Base-by-base conservation (phyloP, 2,797 vertebrate species). In the Cossypha dichroa region DNA sequence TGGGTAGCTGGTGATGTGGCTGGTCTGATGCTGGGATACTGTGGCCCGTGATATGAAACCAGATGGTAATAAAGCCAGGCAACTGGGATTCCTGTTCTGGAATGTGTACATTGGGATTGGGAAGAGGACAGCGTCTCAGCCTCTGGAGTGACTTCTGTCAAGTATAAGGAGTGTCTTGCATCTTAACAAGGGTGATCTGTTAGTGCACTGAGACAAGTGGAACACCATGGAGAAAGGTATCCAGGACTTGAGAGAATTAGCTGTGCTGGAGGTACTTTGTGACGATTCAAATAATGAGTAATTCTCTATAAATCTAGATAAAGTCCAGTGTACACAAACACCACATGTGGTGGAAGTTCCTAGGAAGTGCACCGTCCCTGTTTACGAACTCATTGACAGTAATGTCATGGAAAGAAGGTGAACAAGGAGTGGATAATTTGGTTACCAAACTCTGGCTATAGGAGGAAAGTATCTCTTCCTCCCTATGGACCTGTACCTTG, bases 381-480 rank as follows among this genome's bases (percentile, higher is more conserved):
- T 40, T 29, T 73, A 29, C 1, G 1, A 68, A 21, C 55, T 40
- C 23, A 38, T 17, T 76, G 33, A n/a, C 18, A 33, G 5, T 45
- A 29, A 33, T 68, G 4, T 21, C 20, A 19, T 21, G 25, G 22
- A 52, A 58, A 73, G 40, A 58, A 46, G 11, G 29, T 46, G 20
- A 68, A 45, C 8, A 60, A 21, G 41, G 19, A 60, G 15, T 33
- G 58, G 31, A 41, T 48, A 19, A 55, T 41, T 64, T 23, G 12
- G 33, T 54, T 40, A 20, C 59, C 34, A 20, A 55, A 41, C 29
- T 0, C 29, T 0, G 0, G 7, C 25, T 40, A 11, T 29, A 25
- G 55, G 29, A 83, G 63, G 33, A 46, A 63, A 33, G 15, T 55
- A 33, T 29, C 13, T 45, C 20, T 46, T 69, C 33, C 3, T 60